Conservation (phyloP, 2,113 vertebrate species). For the Ciconia boyciana region DNA sequence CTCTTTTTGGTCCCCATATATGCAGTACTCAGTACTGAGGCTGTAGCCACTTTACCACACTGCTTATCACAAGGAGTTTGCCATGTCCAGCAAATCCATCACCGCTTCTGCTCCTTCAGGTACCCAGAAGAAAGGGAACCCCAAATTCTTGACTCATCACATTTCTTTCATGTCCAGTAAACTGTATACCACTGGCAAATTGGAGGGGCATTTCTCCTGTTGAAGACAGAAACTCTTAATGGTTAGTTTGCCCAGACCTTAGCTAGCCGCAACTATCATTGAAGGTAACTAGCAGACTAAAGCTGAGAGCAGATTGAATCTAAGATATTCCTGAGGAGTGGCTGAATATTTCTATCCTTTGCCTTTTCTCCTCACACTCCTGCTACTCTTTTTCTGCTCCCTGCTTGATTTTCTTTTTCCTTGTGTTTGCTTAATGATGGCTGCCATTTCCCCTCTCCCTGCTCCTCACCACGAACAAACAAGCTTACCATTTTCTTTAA, state of each 20-base stretch:
- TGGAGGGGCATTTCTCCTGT: background rate
- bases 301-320: background rate
- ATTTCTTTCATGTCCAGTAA: background rate
- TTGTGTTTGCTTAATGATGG: background rate
- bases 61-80: background rate
- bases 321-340: background rate
- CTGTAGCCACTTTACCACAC: background rate
- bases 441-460: background rate
- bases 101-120: background rate
- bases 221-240: background rate
- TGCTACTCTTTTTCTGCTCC: background rate
- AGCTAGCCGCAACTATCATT: background rate
- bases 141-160: background rate
- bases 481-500: slow-evolving; percentile 5
- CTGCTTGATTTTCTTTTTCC: background rate
- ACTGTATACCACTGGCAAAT: background rate
- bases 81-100: background rate
- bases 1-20: background rate
- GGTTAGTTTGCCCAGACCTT: background rate
- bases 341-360: background rate
- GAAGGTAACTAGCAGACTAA: background rate
- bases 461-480: background rate
- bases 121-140: background rate
- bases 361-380: background rate
- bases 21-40: rapidly evolving